phyloP scores from a whole-genome alignment of 92 coral and sea anemone genomes.

The Zoanthus sociatus region DNA sequence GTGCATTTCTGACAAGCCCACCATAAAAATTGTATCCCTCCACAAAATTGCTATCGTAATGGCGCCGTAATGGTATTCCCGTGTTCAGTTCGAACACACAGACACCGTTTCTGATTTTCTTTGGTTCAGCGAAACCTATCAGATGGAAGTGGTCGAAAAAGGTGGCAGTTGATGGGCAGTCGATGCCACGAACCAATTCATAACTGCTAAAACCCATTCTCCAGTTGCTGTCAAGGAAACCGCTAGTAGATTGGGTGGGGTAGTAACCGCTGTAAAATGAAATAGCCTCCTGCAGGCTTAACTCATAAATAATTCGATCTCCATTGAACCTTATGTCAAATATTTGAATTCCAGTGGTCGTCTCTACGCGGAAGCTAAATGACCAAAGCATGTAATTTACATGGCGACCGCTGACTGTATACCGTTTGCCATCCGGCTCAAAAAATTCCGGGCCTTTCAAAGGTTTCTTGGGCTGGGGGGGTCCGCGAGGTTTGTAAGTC shows the following conservation, averaged over 20 bases:
- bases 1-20: conserved; percentile 72
- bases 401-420: conserved; percentile 70
- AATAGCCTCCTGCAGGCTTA: conserved; percentile 76
- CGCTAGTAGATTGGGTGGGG: conserved; percentile 62
- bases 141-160: conserved; percentile 68
- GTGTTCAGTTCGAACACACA: conserved; percentile 79
- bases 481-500: conserved; percentile 58
- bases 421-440: conserved; percentile 83
- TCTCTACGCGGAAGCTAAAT: conserved; percentile 73
- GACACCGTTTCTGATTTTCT: conserved; percentile 63
- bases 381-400: conserved; percentile 79
- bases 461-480: conserved; percentile 70
- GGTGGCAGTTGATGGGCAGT: conserved; percentile 73
- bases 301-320: conserved; percentile 75
- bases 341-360: conserved; percentile 69
- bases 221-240: conserved; percentile 69
- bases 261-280: conserved; percentile 73
- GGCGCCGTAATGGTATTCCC: conserved; percentile 82
- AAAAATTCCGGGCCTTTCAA: conserved; percentile 66
- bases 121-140: conserved; percentile 51
- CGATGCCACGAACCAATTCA: conserved; percentile 73
- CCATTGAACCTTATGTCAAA: conserved; percentile 75
- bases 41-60: conserved; percentile 73
- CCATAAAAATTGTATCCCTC: conserved; percentile 80
- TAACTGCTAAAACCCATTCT: conserved; percentile 66